Conservation (phyloP, 1,140 invertebrate genomes). For the Drosophila pruinosa region DNA sequence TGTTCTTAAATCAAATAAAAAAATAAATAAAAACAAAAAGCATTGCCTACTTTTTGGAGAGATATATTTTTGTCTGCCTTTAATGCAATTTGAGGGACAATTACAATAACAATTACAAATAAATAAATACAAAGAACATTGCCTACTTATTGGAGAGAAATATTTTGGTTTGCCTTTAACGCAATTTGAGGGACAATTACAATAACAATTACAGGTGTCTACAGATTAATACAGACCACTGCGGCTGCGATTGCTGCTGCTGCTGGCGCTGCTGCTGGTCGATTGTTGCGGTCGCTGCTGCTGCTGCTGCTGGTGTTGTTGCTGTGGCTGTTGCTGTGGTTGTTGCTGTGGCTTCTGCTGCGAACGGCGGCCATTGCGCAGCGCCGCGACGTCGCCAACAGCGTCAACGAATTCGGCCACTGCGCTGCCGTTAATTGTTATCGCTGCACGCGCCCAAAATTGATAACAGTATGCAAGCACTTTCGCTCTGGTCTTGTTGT, state of each 20-base stretch:
- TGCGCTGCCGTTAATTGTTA: slow-evolving; percentile 35
- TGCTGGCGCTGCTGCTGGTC: slow-evolving; percentile 55
- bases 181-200: too few species aligned
- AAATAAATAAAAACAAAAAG: neutral
- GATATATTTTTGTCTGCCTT: too few species aligned
- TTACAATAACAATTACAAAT: too few species aligned
- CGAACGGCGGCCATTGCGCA: slow-evolving; percentile 15
- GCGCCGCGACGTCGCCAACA: slow-evolving; percentile 27
- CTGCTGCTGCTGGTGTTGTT: slow-evolving; percentile 18
- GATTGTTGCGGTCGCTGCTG: slow-evolving; percentile 17
- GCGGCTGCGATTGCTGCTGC: slow-evolving; percentile 69
- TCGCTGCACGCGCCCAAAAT: slow-evolving; percentile 24
- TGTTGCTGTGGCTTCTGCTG: slow-evolving; percentile 26
- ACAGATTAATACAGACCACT: slow-evolving; percentile 51
- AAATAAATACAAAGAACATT: too few species aligned
- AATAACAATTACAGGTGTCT: too few species aligned
- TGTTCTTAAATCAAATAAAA: too few species aligned
- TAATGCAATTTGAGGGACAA: too few species aligned
- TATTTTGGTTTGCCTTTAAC: too few species aligned
- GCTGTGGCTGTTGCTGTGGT: slow-evolving; percentile 14
- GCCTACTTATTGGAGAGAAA: too few species aligned
- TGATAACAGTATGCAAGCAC: slow-evolving; percentile 15
- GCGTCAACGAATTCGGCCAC: slow-evolving; percentile 42
- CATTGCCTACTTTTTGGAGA: slow-evolving; percentile 30
- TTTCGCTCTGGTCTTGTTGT: too few species aligned